These are phyloP conservation scores for Anthopleura xanthogrammica DNA, from an alignment of 92 coral and sea anemone species.

Conservation along the genomic window DNA sequence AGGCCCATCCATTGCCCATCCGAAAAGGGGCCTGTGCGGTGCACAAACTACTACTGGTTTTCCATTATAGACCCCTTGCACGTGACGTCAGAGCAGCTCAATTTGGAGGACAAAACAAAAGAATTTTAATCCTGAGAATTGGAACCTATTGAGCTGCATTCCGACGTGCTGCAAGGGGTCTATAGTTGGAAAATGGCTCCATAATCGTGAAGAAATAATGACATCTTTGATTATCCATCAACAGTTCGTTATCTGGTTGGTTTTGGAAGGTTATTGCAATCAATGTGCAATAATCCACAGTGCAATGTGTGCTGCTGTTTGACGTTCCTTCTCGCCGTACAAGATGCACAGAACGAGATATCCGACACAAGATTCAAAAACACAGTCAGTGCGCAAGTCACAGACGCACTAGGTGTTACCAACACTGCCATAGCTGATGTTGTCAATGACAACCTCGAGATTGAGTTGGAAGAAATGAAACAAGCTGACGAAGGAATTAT, in stretches of 20 bases:
- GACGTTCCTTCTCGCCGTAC: background rate
- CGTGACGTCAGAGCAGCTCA: too few species aligned
- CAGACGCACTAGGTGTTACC: background rate
- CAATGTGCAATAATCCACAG: background rate
- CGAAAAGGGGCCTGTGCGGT: too few species aligned
- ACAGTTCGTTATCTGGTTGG: background rate
- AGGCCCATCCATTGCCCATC: too few species aligned
- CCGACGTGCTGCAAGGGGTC: too few species aligned
- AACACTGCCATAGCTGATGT: background rate
- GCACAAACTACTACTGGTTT: too few species aligned
- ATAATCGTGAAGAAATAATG: too few species aligned
- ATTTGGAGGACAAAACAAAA: too few species aligned
- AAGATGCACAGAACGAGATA: background rate
- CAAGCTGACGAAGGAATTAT: background rate
- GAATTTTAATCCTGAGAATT: too few species aligned
- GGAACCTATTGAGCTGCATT: too few species aligned
- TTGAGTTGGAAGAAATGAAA: background rate
- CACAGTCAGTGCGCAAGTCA: background rate
- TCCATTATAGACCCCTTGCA: too few species aligned
- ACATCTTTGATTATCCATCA: background rate
- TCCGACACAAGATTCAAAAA: background rate
- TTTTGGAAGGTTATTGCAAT: background rate
- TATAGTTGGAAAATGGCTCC: too few species aligned
- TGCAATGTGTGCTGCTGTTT: background rate
- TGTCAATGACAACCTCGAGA: background rate